phyloP scores from a whole-genome alignment of 2,113 vertebrate genomes.

The Forbesichthys agassizii region DNA sequence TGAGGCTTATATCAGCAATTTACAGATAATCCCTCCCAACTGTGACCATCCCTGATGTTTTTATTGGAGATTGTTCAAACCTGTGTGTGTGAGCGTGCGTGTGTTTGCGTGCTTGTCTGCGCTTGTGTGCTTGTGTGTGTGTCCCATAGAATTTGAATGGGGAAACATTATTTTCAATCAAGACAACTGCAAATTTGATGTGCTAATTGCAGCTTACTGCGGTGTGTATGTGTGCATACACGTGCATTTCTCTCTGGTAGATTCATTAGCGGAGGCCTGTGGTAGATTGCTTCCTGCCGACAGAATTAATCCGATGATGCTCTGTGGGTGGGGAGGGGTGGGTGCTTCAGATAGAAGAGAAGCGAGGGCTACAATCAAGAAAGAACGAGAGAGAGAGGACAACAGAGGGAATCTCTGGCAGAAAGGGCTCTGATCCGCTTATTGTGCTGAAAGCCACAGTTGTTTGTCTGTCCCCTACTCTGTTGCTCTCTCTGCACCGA shows the following conservation, averaged over 20 bases:
- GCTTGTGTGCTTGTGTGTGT: background rate
- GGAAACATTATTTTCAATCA: slow-evolving; percentile 18
- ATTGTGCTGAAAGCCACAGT: slow-evolving; percentile 12
- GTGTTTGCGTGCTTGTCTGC: no score
- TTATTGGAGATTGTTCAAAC: slow-evolving; percentile 16
- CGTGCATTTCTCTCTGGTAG: slow-evolving; percentile 12
- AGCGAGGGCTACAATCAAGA: background rate
- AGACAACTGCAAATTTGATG: slow-evolving; percentile 32
- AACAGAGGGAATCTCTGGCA: slow-evolving; percentile 4
- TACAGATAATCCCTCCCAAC: slow-evolving; percentile 10
- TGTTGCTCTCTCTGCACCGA: slow-evolving; percentile 2
- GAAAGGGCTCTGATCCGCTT: slow-evolving; percentile 17
- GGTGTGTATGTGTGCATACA: background rate
- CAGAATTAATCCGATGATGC: slow-evolving; percentile 34
- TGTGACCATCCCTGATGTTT: slow-evolving; percentile 25
- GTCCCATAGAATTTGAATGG: slow-evolving; percentile 8
- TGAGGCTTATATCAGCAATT: slow-evolving; percentile 17
- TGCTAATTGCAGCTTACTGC: slow-evolving; percentile 22
- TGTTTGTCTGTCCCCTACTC: background rate
- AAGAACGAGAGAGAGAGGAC: slow-evolving; percentile 7
- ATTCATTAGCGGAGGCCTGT: slow-evolving; percentile 35
- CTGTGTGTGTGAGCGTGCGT: background rate
- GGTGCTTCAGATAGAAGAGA: background rate
- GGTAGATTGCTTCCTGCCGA: slow-evolving; percentile 43
- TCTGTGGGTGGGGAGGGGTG: slow-evolving; percentile 8